These are phyloP conservation scores for Phoeniculus purpureus DNA, from an alignment of 2,797 vertebrate genomes.

Conservation along the genomic window DNA sequence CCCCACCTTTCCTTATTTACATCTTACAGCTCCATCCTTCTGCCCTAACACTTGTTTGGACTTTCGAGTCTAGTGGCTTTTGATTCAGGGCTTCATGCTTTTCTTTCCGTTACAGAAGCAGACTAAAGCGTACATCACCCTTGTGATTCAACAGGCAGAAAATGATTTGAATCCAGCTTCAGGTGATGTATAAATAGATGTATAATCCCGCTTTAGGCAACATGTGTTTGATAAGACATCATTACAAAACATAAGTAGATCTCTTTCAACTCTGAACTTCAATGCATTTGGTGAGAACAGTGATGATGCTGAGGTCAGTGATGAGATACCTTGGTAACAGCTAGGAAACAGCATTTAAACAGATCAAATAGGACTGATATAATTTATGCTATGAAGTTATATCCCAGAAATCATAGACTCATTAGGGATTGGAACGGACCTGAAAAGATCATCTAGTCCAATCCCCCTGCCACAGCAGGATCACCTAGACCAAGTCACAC, in stretches of 20 bases:
- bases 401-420: background rate
- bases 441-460: no score
- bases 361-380: background rate
- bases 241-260: background rate
- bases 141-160: background rate
- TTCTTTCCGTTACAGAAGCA: no score
- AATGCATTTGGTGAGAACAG: background rate
- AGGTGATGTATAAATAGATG: background rate
- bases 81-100: background rate
- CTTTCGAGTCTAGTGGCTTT: background rate
- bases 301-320: background rate
- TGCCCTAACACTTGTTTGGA: background rate
- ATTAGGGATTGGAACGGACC: no score
- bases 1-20: background rate
- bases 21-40: background rate
- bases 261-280: background rate
- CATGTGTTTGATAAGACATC: background rate
- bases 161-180: background rate
- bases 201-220: background rate
- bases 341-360: background rate
- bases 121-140: background rate
- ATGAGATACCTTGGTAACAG: background rate
- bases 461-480: no score
- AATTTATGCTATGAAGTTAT: background rate
- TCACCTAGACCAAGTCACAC: no score